Conservation (phyloP, 2,888 invertebrate genomes). For the Tineola bisselliella region DNA sequence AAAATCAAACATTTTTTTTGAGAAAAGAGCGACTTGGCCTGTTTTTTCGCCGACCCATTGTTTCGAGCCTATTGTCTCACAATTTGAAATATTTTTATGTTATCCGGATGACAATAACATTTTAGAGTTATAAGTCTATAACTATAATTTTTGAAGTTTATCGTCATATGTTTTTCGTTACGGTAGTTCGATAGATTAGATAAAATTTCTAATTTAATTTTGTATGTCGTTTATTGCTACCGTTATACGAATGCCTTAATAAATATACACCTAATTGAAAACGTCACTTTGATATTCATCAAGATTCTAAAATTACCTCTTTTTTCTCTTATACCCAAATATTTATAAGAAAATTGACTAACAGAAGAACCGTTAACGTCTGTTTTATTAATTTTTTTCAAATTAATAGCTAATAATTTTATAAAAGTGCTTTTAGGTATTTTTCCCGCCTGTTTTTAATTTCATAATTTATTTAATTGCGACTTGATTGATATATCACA, state of each 20-base stretch:
- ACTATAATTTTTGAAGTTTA: constrained; percentile 66
- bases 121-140: constrained; percentile 60
- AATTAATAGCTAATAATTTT: no score
- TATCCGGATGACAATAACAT: constrained; percentile 62
- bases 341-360: no score
- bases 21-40: constrained; percentile 39
- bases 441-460: no score
- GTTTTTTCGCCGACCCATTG: constrained; percentile 59
- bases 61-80: constrained; percentile 60
- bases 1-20: constrained; percentile 32
- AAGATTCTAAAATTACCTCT: background rate
- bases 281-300: background rate
- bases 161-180: constrained; percentile 25
- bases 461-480: no score
- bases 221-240: background rate
- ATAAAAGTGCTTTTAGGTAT: no score
- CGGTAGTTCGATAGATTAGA: constrained; percentile 5
- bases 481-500: no score
- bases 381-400: no score
- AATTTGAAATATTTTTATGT: constrained; percentile 65
- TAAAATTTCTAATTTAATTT: constrained; percentile 16
- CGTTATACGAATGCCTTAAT: constrained; percentile 15
- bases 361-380: no score
- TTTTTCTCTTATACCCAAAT: no score
- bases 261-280: background rate